Evolutionary conservation across 2,797 vertebrate species (phyloP).

Genomic region (Sparus aurata): DNA sequence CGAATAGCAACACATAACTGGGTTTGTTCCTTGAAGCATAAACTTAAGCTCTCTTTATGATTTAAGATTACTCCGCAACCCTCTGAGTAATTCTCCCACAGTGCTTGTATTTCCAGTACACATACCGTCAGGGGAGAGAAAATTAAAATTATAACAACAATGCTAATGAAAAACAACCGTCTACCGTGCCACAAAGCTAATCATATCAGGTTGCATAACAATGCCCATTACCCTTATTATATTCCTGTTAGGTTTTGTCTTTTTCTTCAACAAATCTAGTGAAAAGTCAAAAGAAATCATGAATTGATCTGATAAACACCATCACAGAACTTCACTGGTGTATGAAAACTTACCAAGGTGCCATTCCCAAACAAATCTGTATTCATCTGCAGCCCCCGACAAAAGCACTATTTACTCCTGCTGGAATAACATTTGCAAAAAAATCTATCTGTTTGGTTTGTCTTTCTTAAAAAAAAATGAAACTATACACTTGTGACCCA

Average conservation of each 20-base stretch:
- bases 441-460: not conserved
- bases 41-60: constrained; percentile 22
- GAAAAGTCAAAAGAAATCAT: not conserved
- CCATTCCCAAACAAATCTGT: not conserved
- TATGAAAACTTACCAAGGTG: not conserved
- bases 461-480: not conserved
- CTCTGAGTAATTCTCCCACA: not conserved
- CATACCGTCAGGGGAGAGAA: not conserved
- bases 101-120: not conserved
- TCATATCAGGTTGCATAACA: not conserved
- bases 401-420: not conserved
- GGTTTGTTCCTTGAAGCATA: constrained; percentile 39
- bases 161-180: not conserved
- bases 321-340: no score
- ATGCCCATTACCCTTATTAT: not conserved
- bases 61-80: constrained; percentile 12
- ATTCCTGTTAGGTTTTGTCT: no score
- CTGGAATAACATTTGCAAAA: not conserved
- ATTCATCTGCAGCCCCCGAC: not conserved
- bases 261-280: no score
- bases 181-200: not conserved
- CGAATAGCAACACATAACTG: constrained; percentile 36
- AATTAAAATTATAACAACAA: constrained; percentile 20
- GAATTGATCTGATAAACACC: no score
- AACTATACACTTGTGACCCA: not conserved